Conservation (phyloP, 2,888 invertebrate species). For the Drosophila antonietae region DNA sequence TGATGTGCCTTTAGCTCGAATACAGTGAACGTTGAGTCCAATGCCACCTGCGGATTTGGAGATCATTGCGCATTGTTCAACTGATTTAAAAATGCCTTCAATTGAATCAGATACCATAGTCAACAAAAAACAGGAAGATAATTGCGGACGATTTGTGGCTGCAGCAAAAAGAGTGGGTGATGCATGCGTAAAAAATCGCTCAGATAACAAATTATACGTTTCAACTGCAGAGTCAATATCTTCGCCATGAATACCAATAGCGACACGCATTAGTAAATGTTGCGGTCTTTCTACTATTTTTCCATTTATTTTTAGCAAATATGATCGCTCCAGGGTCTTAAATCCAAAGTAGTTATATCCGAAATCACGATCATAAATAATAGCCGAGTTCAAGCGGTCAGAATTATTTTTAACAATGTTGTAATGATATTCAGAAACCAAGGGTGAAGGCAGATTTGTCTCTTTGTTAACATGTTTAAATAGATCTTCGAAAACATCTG, state of each 20-base stretch:
- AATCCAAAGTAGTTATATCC: conserved; percentile 99
- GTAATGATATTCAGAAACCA: conserved; percentile 94
- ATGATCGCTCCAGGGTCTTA: conserved; percentile 98
- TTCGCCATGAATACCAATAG: conserved; percentile 97
- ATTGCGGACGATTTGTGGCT: conserved; percentile 94
- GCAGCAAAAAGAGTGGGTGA: conserved; percentile 99
- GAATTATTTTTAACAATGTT: conserved; percentile 93
- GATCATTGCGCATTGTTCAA: conserved; percentile 96
- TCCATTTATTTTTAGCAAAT: conserved; percentile 95
- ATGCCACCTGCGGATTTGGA: conserved; percentile 99
- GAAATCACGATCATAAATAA: conserved; percentile 98
- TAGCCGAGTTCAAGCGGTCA: conserved; percentile 96
- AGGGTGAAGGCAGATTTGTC: conserved; percentile 90
- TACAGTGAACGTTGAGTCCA: conserved; percentile 97
- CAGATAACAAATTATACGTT: conserved; percentile 97
- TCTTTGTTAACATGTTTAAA: conserved; percentile 90
- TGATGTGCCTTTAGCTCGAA: conserved; percentile 95
- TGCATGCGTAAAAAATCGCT: conserved; percentile 98
- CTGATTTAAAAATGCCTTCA: conserved; percentile 96
- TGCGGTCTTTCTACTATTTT: conserved; percentile 98
- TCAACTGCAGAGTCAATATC: conserved; percentile 96
- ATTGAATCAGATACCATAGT: conserved; percentile 98
- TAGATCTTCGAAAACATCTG: conserved; percentile 96
- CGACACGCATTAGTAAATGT: conserved; percentile 99
- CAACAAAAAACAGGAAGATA: conserved; percentile 97